Percentiles rank a stretch among this genome's conserved stretches.
Evolutionary conservation across 2,797 vertebrate species (phyloP).

Genomic region (Sebastes taczanowskii): DNA sequence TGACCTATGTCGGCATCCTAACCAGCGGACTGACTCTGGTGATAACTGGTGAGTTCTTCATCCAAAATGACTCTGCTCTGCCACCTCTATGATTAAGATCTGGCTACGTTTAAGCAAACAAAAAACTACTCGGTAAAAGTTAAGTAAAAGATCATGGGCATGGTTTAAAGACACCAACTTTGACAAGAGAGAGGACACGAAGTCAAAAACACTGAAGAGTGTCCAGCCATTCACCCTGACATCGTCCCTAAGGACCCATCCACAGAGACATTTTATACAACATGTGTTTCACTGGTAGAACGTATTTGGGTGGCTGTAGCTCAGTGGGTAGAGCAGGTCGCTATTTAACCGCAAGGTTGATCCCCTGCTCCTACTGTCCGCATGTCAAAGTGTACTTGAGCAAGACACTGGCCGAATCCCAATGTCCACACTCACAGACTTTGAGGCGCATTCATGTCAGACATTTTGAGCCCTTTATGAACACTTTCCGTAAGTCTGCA

Average conservation of each 20-base stretch:
- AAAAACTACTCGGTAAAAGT: background rate
- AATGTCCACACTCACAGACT: too few species aligned
- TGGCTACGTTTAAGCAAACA: background rate
- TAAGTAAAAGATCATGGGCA: background rate
- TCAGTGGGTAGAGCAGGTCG: too few species aligned
- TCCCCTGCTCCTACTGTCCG: too few species aligned
- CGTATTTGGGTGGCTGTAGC: too few species aligned
- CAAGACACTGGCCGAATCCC: too few species aligned
- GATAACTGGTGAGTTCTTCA: conserved; percentile 83
- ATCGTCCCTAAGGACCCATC: background rate
- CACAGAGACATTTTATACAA: background rate
- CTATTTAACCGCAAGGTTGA: too few species aligned
- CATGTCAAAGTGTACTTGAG: too few species aligned
- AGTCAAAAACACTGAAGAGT: background rate
- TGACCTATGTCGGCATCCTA: conserved; percentile 87
- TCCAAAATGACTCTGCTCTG: background rate
- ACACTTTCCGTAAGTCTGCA: too few species aligned
- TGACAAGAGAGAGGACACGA: background rate
- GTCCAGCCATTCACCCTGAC: background rate
- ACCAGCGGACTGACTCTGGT: conserved; percentile 91
- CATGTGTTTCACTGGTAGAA: too few species aligned
- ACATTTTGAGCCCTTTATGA: too few species aligned
- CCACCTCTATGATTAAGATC: background rate
- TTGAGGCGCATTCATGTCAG: too few species aligned
- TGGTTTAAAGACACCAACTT: background rate